These are phyloP conservation scores for Athalia rosae DNA, from an alignment of 2,888 invertebrate species.

Conservation along the genomic window DNA sequence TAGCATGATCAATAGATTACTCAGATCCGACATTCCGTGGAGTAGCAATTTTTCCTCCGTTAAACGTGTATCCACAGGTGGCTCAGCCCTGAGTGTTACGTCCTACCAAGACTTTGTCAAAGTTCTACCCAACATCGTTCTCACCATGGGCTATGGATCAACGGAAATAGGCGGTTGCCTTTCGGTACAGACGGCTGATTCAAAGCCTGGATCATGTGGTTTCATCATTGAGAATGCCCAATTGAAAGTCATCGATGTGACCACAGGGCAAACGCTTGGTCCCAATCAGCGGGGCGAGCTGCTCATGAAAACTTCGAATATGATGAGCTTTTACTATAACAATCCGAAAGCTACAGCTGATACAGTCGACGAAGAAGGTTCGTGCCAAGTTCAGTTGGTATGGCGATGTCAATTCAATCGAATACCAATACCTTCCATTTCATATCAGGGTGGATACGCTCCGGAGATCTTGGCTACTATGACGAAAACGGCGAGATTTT, in stretches of 20 bases:
- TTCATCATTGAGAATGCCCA: conserved; percentile 50
- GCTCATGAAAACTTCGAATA: background rate
- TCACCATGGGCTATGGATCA: conserved; percentile 59
- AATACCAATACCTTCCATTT: background rate
- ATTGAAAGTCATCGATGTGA: conserved; percentile 59
- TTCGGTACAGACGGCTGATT: conserved; percentile 48
- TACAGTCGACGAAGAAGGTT: conserved; percentile 56
- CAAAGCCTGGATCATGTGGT: conserved; percentile 59
- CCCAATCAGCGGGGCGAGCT: conserved; percentile 59
- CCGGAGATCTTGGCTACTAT: conserved; percentile 66
- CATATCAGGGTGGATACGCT: conserved; percentile 63
- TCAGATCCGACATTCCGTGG: conserved; percentile 44
- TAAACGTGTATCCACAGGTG: conserved; percentile 50
- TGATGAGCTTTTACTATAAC: conserved; percentile 21
- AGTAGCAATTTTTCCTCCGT: conserved; percentile 56
- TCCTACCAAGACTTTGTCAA: conserved; percentile 48
- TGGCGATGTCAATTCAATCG: background rate
- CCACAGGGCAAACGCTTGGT: conserved; percentile 53
- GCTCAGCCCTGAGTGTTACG: conserved; percentile 51
- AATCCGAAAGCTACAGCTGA: conserved; percentile 27
- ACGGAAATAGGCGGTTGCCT: conserved; percentile 59
- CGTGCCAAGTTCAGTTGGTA: background rate
- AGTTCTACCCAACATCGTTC: conserved; percentile 45
- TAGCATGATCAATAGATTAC: conserved; percentile 55
- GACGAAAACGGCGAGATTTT: conserved; percentile 64